phyloP scores from a whole-genome alignment of 2,888 invertebrate species.

The Busseola fusca region DNA sequence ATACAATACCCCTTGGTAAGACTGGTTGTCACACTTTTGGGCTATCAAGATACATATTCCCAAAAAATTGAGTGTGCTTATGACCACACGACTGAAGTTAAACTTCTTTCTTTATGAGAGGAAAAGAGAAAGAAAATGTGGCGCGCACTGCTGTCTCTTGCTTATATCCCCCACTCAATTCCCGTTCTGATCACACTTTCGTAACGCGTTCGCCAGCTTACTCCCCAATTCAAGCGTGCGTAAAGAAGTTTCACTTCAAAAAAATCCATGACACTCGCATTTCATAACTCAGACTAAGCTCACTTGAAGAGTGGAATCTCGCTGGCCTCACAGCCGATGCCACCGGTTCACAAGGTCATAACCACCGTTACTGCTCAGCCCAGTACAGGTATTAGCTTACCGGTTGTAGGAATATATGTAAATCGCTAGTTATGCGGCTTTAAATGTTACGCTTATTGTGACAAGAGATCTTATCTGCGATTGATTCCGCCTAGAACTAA shows the following conservation, averaged over 20 bases:
- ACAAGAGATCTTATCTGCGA: conserved; percentile 23
- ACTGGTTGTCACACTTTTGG: no score
- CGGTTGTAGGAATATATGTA: conserved; percentile 49
- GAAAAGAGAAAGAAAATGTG: no score
- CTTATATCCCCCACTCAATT: no score
- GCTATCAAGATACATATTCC: not conserved
- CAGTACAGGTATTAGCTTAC: conserved; percentile 26
- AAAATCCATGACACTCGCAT: not conserved
- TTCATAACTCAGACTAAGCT: conserved; percentile 10
- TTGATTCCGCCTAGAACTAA: conserved; percentile 17
- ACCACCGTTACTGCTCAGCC: conserved; percentile 51
- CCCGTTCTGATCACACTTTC: no score
- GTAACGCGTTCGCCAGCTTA: no score
- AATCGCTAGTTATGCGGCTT: conserved; percentile 29
- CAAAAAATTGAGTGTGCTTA: no score
- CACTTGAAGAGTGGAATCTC: conserved; percentile 18
- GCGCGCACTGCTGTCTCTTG: no score
- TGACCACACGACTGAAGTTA: no score
- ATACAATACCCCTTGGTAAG: no score
- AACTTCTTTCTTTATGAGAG: no score
- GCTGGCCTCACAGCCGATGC: conserved; percentile 33
- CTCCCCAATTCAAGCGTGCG: no score
- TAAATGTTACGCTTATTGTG: conserved; percentile 37
- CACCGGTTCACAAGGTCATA: conserved; percentile 61
- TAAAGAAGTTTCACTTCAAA: no score